phyloP scores from a whole-genome alignment of 2,888 invertebrate genomes.

The Dicyrtoma fusca region DNA sequence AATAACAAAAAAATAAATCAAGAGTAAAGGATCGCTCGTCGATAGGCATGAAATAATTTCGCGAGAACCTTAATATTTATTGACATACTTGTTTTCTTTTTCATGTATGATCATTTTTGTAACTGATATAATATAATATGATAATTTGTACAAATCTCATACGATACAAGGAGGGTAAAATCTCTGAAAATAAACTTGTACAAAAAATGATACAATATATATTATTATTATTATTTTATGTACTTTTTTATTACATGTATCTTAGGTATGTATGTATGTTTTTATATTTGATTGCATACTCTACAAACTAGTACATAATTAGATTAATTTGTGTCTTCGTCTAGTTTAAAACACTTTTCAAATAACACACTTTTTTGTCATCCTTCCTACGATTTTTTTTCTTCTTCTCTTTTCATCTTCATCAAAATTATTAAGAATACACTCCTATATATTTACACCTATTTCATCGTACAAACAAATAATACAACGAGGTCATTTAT shows the following conservation, averaged over 20 bases:
- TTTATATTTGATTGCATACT: neutral
- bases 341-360: neutral
- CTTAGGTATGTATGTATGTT: slow-evolving; percentile 12
- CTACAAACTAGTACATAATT: neutral
- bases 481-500: slow-evolving; percentile 19
- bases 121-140: slow-evolving; percentile 24
- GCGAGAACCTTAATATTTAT: slow-evolving; percentile 18
- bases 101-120: slow-evolving; percentile 4
- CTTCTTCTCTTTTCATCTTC: too few species aligned
- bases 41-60: neutral
- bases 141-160: slow-evolving; percentile 46
- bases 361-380: neutral
- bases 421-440: neutral
- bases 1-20: slow-evolving; percentile 4
- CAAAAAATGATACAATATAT: slow-evolving; percentile 41
- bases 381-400: neutral
- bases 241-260: too few species aligned
- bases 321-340: too few species aligned
- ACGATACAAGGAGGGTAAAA: slow-evolving; percentile 39
- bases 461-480: slow-evolving; percentile 5
- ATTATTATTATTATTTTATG: too few species aligned
- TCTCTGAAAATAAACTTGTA: slow-evolving; percentile 42
- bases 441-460: neutral
- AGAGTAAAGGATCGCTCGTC: neutral
- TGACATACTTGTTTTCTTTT: slow-evolving; percentile 3